phyloP scores from a whole-genome alignment of 2,888 invertebrate species.

The Sinodicranocentrus sp. region DNA sequence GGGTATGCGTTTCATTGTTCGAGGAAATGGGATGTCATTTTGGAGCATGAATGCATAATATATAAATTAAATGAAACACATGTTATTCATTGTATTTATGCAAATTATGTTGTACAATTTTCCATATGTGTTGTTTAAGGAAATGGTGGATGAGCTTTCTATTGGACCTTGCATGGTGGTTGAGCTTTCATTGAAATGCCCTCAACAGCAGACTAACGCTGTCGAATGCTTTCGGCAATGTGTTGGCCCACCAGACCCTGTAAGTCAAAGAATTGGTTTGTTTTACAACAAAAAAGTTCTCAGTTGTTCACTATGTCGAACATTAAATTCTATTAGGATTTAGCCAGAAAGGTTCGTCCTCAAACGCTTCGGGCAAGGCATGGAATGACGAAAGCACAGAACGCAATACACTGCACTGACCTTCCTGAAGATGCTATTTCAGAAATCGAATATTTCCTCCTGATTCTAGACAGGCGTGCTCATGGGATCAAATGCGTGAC shows the following conservation, averaged over 20 bases:
- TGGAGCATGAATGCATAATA: neutral
- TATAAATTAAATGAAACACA: neutral
- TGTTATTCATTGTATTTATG: neutral
- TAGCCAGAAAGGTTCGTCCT: constrained; percentile 90
- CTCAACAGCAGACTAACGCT: constrained; percentile 44
- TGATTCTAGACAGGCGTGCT: constrained; percentile 62
- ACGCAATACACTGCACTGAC: constrained; percentile 96
- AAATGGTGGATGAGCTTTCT: constrained; percentile 69
- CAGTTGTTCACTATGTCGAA: neutral
- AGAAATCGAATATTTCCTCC: constrained; percentile 81
- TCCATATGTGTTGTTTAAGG: constrained; percentile 28
- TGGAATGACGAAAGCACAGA: constrained; percentile 89
- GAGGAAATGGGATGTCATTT: neutral
- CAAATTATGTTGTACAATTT: neutral
- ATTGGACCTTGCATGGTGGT: constrained; percentile 70
- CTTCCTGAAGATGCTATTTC: constrained; percentile 90
- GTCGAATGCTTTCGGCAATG: constrained; percentile 78
- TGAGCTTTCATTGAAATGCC: constrained; percentile 48
- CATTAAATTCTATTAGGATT: constrained; percentile 82
- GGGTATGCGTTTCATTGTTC: constrained; percentile 32
- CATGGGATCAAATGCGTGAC: constrained; percentile 41
- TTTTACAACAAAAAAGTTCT: neutral
- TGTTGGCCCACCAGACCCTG: constrained; percentile 69
- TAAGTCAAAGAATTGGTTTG: constrained; percentile 25
- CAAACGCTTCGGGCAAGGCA: constrained; percentile 90